phyloP scores from a whole-genome alignment of 2,797 vertebrate genomes.

The Intellagama lesueurii region DNA sequence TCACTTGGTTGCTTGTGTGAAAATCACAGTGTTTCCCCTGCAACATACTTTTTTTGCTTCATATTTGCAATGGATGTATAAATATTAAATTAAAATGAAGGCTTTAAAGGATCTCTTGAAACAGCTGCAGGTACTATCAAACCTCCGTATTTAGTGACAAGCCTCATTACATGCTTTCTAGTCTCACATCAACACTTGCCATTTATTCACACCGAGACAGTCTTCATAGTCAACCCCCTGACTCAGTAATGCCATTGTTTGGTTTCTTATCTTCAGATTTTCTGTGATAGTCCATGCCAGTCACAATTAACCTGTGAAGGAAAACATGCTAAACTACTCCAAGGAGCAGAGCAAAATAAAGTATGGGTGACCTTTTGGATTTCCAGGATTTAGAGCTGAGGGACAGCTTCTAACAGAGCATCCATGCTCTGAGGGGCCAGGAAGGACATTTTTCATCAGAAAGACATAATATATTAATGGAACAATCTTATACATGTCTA shows the following conservation, averaged over 20 bases:
- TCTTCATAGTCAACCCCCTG: constrained; percentile 53
- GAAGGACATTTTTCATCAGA: neutral
- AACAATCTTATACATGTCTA: neutral
- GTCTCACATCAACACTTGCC: constrained; percentile 56
- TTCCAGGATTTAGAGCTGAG: neutral
- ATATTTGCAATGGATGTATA: constrained; percentile 71
- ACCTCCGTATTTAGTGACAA: constrained; percentile 43
- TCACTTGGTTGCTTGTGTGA: constrained; percentile 78
- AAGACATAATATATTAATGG: neutral
- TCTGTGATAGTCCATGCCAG: constrained; percentile 44
- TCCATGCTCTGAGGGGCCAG: neutral
- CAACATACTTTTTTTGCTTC: constrained; percentile 74
- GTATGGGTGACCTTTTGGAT: neutral
- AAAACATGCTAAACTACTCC: neutral
- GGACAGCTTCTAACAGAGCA: neutral
- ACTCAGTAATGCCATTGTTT: constrained; percentile 36
- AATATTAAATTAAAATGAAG: constrained; percentile 57
- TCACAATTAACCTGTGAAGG: constrained; percentile 37
- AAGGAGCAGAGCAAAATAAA: neutral
- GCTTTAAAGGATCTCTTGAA: constrained; percentile 66
- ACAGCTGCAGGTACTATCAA: constrained; percentile 67
- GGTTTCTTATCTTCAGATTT: constrained; percentile 35
- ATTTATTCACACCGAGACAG: constrained; percentile 51
- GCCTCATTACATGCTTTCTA: neutral
- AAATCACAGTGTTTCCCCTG: constrained; percentile 82